Evolutionary conservation across 2,113 vertebrate species (phyloP), one percentile per base, ranked within the genome.

Genomic region (Tupaia tana): DNA sequence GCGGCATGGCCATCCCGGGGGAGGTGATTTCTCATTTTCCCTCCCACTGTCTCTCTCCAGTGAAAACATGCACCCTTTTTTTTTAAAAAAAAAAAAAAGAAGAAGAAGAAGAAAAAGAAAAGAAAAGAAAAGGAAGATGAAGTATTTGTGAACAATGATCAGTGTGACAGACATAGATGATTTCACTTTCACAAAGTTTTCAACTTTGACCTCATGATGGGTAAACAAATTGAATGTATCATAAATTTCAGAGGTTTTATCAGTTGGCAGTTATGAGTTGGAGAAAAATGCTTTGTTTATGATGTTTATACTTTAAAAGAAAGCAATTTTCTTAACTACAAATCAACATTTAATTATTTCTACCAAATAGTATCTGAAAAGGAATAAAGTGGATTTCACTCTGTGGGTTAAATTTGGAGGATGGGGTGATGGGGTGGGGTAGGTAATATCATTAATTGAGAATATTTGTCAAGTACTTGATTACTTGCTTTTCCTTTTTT

Each of bases 221-320:
- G 7, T 86, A 74, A 81, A 54, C 14, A 58, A 90, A 67, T 59
- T 91, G 69, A 93, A 88, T 66, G 83, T 52, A 20, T 56, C 31
- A 73, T 56, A 69, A 90, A 63, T 52, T 87, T 78, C 61, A 91
- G 27, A 93, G 19, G 43, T 89, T 54, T 89, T 95, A 90, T 43
- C 43, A 43, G 43, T 43, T 43, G 84, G 20, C 43, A 83, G 11
- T n/a, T 31, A 61, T 69, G 59, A 89, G 10, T 29, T 69, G 69
- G 20, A 83, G 22, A 90, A 94, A 94, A 86, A 95, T 91, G 43
- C 14, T 93, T 94, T 66, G 14, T 64, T 95, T 90, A 81, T 69
- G 5, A 92, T 63, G 91, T 95, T 90, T 77, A 87, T 7, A 67
- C 59, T 84, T 86, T 84, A 56, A 79, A 75, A 61, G 31, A 84